Percentiles rank a stretch among this genome's conserved stretches.
Conservation (phyloP, 2,113 vertebrate genomes). For the Oryctolagus cuniculus region mOryCun1.1 NC_091442.1:67036501-67037000, state of each 20-base stretch:
- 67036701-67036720: background rate
- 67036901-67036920: background rate
- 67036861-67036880: background rate
- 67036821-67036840: background rate
- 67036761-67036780: background rate
- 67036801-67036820: background rate
- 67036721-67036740: background rate
- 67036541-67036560: background rate
- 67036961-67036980: background rate
- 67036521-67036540: background rate
- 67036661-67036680: background rate
- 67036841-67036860: background rate
- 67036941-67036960: background rate
- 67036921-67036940: background rate
- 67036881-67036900: background rate
- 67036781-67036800: background rate
- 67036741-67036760: background rate
- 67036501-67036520: background rate
- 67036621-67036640: too few species aligned
- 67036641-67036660: background rate
- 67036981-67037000: background rate
- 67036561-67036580: too few species aligned
- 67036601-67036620: too few species aligned
- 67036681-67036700: background rate
- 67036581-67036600: background rate